Evolutionary conservation across 2,113 vertebrate species (phyloP).

Genomic region (Chascanopsetta lugubris): DNA sequence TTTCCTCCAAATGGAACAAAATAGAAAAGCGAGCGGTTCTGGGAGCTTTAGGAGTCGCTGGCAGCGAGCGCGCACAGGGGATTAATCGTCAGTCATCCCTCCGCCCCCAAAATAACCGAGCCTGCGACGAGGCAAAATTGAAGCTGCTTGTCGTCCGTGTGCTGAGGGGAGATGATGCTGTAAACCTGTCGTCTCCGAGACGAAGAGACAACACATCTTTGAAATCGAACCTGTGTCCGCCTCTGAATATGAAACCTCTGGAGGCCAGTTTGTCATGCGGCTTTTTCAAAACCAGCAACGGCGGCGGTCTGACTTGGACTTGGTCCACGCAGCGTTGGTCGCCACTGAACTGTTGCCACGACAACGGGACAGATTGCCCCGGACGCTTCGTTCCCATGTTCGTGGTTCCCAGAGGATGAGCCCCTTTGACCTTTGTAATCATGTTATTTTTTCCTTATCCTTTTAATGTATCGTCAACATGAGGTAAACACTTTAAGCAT

Average conservation of each 20-base stretch:
- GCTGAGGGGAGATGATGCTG: conserved; percentile 37
- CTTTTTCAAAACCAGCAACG: conserved; percentile 13
- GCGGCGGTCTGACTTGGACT: neutral
- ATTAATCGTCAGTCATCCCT: conserved; percentile 43
- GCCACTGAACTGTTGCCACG: neutral
- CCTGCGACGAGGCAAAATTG: conserved; percentile 64
- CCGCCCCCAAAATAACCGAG: conserved; percentile 69
- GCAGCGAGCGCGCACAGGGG: conserved; percentile 23
- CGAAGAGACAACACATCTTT: conserved; percentile 48
- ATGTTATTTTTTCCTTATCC: neutral
- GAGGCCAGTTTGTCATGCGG: conserved; percentile 14
- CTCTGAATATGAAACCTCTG: conserved; percentile 47
- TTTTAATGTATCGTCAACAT: too few relatives aligned
- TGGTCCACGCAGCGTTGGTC: neutral
- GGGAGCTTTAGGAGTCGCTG: conserved; percentile 14
- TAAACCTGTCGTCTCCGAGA: conserved; percentile 49
- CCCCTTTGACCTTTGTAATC: neutral
- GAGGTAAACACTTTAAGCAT: too few relatives aligned
- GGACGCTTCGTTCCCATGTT: conserved; percentile 5
- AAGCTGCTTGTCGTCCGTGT: conserved; percentile 42
- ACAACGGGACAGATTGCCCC: neutral
- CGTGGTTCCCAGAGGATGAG: neutral
- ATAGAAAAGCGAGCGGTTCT: conserved; percentile 36
- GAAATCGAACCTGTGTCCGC: conserved; percentile 30
- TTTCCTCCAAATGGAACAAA: conserved; percentile 38